Conservation (phyloP, 2,113 vertebrate species). For the Hyperoodon ampullatus region DNA sequence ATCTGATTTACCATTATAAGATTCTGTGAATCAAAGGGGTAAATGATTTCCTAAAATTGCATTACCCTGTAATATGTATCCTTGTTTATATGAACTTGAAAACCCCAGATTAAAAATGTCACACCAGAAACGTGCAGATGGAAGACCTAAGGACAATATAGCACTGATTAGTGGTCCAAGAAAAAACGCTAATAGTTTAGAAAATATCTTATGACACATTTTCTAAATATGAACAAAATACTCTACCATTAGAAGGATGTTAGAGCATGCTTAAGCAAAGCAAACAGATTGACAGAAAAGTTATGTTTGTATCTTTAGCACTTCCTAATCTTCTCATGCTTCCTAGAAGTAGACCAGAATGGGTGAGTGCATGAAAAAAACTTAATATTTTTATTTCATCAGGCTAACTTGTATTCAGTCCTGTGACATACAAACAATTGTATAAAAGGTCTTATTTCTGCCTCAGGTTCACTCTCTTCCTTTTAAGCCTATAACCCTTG, state of each 20-base stretch:
- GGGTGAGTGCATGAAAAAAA: neutral
- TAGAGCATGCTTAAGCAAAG: neutral
- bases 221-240: neutral
- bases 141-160: neutral
- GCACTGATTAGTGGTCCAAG: neutral
- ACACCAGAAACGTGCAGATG: neutral
- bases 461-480: neutral
- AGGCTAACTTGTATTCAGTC: neutral
- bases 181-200: neutral
- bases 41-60: slow-evolving; percentile 29
- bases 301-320: neutral
- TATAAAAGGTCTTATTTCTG: neutral
- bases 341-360: neutral
- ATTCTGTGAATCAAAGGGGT: neutral
- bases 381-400: neutral
- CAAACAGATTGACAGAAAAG: neutral
- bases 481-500: neutral
- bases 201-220: neutral
- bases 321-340: neutral
- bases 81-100: slow-evolving; percentile 3
- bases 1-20: neutral
- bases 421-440: neutral
- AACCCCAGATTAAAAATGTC: neutral
- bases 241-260: neutral
- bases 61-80: neutral